phyloP scores from a whole-genome alignment of 2,888 invertebrate species.

The Polymixis flavicincta region DNA sequence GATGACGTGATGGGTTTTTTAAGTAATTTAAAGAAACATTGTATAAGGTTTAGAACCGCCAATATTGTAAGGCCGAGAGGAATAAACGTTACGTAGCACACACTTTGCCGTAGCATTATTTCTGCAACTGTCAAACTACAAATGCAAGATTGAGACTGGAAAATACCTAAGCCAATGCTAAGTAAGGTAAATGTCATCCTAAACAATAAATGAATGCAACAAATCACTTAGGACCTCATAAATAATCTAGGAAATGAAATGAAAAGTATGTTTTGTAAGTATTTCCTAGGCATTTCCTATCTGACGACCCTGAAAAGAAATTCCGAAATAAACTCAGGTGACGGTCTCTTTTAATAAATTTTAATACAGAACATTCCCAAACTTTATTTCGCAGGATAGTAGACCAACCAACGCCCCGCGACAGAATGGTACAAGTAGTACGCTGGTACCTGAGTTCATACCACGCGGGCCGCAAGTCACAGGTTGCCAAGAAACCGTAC shows the following conservation, averaged over 20 bases:
- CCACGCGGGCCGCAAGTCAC: conserved; percentile 99
- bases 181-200: not conserved
- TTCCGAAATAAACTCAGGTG: too few relatives aligned
- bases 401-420: conserved; percentile 95
- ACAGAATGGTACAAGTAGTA: conserved; percentile 98
- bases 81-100: not conserved
- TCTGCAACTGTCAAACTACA: not conserved
- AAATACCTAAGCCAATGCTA: not conserved
- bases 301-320: too few relatives aligned
- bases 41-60: not conserved
- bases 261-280: too few relatives aligned
- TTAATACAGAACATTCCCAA: not conserved
- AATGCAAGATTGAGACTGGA: not conserved
- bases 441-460: conserved; percentile 99
- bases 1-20: not conserved
- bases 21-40: not conserved
- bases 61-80: not conserved
- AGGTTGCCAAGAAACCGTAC: conserved; percentile 99
- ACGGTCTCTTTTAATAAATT: too few relatives aligned
- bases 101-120: not conserved
- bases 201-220: too few relatives aligned
- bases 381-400: conserved; percentile 92
- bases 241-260: not conserved
- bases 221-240: too few relatives aligned
- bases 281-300: too few relatives aligned